phyloP scores from a whole-genome alignment of 2,113 vertebrate species.

The Pholis gunnellus region DNA sequence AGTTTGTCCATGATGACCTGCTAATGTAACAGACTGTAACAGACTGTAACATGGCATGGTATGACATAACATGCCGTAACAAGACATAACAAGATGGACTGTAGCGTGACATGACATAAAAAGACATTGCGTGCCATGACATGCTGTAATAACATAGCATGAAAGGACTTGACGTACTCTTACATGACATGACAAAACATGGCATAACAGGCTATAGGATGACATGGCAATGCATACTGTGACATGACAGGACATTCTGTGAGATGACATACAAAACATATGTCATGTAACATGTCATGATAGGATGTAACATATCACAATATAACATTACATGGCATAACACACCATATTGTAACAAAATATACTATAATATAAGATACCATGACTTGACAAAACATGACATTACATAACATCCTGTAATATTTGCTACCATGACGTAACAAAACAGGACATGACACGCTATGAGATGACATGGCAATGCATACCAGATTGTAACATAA shows the following conservation, averaged over 20 bases:
- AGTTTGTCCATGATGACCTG: not conserved
- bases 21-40: not conserved
- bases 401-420: no score
- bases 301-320: not conserved
- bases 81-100: not conserved
- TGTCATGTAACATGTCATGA: not conserved
- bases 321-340: not conserved
- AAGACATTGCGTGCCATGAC: not conserved
- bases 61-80: not conserved
- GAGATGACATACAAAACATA: not conserved
- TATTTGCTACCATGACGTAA: no score
- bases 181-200: not conserved
- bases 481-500: not conserved
- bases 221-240: not conserved
- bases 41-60: not conserved
- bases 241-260: no score
- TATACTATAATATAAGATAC: not conserved
- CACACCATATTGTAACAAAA: fast-evolving
- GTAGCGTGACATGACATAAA: not conserved
- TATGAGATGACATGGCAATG: not conserved
- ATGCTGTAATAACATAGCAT: not conserved
- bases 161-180: not conserved
- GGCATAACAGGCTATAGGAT: not conserved
- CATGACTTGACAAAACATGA: not conserved
- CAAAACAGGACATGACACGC: not conserved